phyloP scores from a whole-genome alignment of 2,888 invertebrate genomes.

The Coecobrya sp. region DNA sequence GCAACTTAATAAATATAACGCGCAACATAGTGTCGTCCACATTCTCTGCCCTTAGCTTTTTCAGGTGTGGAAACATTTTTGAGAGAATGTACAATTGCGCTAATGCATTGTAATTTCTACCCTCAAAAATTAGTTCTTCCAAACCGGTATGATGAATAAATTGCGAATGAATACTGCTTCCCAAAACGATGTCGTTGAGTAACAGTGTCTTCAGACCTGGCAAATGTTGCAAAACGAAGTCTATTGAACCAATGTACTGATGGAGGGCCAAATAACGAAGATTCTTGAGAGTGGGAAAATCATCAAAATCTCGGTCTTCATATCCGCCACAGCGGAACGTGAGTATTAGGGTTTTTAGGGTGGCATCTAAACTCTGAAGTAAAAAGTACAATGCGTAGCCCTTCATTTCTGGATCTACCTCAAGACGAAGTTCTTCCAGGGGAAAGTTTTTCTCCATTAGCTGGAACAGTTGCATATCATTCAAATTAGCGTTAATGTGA shows the following conservation, averaged over 20 bases:
- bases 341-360: conserved; percentile 75
- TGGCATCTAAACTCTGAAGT: conserved; percentile 79
- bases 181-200: conserved; percentile 79
- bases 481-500: conserved; percentile 78
- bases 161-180: conserved; percentile 54
- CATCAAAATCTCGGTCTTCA: conserved; percentile 80
- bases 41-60: conserved; percentile 72
- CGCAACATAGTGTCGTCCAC: conserved; percentile 81
- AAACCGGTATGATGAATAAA: conserved; percentile 17
- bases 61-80: conserved; percentile 79
- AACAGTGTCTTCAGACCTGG: conserved; percentile 77
- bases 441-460: conserved; percentile 81
- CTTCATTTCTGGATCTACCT: conserved; percentile 76
- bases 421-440: conserved; percentile 79
- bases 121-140: conserved; percentile 79
- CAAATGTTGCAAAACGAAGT: conserved; percentile 69
- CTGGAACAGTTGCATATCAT: conserved; percentile 74
- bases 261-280: conserved; percentile 79
- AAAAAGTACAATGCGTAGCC: conserved; percentile 77
- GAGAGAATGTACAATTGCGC: conserved; percentile 73
- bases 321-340: conserved; percentile 81
- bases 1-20: conserved; percentile 74
- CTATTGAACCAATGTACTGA: conserved; percentile 77
- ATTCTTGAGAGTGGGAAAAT: conserved; percentile 79
- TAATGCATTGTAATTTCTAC: conserved; percentile 73